Evolutionary conservation across 1,140 invertebrate genomes (phyloP).

Genomic region (Pseudomyrmex concolor): DNA sequence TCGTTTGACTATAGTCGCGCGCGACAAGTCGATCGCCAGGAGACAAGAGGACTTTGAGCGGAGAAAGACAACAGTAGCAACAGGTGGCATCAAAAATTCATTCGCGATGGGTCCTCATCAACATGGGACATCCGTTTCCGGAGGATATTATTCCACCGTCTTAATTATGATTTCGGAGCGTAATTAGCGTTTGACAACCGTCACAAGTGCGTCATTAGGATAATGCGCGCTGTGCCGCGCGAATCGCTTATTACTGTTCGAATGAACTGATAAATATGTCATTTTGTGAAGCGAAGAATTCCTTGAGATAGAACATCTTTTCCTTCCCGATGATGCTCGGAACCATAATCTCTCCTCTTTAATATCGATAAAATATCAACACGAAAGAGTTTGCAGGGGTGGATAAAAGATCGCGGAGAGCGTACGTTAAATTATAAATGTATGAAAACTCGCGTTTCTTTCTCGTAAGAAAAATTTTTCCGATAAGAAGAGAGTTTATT

Average conservation of each 20-base stretch:
- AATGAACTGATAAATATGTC: slow-evolving; percentile 11
- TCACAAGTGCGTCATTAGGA: slow-evolving; percentile 33
- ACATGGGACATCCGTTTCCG: slow-evolving; percentile 69
- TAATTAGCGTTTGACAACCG: slow-evolving; percentile 19
- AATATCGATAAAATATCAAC: slow-evolving; percentile 17
- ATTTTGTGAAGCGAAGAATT: slow-evolving; percentile 3
- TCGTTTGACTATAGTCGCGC: neutral
- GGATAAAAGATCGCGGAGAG: neutral
- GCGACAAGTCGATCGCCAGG: slow-evolving; percentile 1
- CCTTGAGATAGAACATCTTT: neutral
- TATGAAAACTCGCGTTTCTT: neutral
- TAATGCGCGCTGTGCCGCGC: neutral
- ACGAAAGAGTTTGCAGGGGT: neutral
- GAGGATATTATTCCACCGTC: slow-evolving; percentile 56
- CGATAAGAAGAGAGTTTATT: neutral
- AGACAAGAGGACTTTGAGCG: slow-evolving; percentile 38
- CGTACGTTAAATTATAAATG: slow-evolving; percentile 3
- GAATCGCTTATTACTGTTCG: neutral
- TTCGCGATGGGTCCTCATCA: slow-evolving; percentile 68
- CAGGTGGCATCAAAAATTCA: slow-evolving; percentile 80
- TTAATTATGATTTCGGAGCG: slow-evolving; percentile 62
- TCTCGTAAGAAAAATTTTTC: slow-evolving; percentile 1
- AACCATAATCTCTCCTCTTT: slow-evolving; percentile 26
- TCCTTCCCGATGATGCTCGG: neutral
- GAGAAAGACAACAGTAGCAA: slow-evolving; percentile 62